Evolutionary conservation across 1,140 invertebrate genomes (phyloP), one percentile per base, ranked within the genome.

Genomic region (Drosophila chauvacae): DNA sequence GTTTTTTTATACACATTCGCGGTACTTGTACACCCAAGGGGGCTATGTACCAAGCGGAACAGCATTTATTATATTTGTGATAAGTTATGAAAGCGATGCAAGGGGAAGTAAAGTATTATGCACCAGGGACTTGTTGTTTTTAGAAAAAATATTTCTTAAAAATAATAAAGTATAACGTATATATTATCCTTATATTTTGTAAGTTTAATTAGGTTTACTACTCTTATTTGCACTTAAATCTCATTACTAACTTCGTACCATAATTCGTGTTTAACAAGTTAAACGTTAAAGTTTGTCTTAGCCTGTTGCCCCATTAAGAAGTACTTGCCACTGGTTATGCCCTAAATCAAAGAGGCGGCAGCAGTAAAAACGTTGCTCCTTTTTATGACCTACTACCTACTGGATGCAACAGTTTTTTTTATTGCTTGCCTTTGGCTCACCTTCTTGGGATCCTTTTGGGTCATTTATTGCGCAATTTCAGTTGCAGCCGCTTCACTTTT

Each of bases 381-480:
- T 68, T 73, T 61, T 68, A 45, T 65, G 39, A 39, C 51, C 42
- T 39, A 26, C 64, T 63, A 33, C 70, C 64, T 69, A 28, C 70
- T 14, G 26, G 39, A 30, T 33, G 28, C 58, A 60, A 60, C 58
- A 60, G 45, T 60, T 60, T 55, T 33, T 33, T 60, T 60, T 30
- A 14, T 18, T 28, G 5, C 26, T 18, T 33, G 50, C 50, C 28
- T 33, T 26, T 23, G 13, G 26, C 28, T 16, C 26, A 33, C 44
- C 57, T 74, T 62, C 69, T 80, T 53, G 58, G 70, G n/a, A 20
- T 56, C 53, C 35, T 56, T 55, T 56, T 56, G 53, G 53, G 77
- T 47, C 62, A 80, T 79, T 79, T 79, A 57, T 73, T 72, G 77
- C 66, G 75, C 76, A 79, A 79, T 55, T 56, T 60, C 28, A 33